Conservation (phyloP, 2,888 invertebrate genomes). For the Pomacea canaliculata region DNA sequence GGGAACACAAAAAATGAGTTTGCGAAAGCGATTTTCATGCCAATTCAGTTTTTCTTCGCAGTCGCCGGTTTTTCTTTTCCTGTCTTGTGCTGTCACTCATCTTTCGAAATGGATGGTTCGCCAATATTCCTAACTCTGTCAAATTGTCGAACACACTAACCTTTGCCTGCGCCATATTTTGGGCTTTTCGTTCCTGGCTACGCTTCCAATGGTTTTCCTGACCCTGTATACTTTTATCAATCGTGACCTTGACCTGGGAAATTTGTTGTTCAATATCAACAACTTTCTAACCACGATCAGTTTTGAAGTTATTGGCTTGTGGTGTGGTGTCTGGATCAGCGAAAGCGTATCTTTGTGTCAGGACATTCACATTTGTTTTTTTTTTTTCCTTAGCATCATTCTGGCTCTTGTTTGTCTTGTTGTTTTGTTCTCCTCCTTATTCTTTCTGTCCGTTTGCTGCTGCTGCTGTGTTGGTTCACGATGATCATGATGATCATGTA, state of each 20-base stretch:
- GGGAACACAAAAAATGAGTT: too few species aligned
- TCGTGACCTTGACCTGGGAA: background rate
- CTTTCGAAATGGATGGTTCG: too few species aligned
- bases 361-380: background rate
- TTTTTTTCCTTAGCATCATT: too few species aligned
- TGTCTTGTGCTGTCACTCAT: too few species aligned
- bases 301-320: background rate
- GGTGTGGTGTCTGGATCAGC: background rate
- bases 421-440: too few species aligned
- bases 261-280: background rate
- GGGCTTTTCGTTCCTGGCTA: background rate
- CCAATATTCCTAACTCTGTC: background rate
- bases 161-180: background rate
- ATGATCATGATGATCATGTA: too few species aligned
- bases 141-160: background rate
- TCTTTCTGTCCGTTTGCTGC: too few species aligned
- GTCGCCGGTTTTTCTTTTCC: too few species aligned
- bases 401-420: too few species aligned
- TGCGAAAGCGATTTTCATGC: too few species aligned
- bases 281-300: background rate
- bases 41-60: too few species aligned
- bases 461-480: too few species aligned
- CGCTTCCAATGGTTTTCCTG: background rate
- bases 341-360: background rate
- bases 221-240: background rate